These are phyloP conservation scores for Procavia capensis DNA, from an alignment of 2,113 vertebrate genomes.

Conservation along the genomic window DNA sequence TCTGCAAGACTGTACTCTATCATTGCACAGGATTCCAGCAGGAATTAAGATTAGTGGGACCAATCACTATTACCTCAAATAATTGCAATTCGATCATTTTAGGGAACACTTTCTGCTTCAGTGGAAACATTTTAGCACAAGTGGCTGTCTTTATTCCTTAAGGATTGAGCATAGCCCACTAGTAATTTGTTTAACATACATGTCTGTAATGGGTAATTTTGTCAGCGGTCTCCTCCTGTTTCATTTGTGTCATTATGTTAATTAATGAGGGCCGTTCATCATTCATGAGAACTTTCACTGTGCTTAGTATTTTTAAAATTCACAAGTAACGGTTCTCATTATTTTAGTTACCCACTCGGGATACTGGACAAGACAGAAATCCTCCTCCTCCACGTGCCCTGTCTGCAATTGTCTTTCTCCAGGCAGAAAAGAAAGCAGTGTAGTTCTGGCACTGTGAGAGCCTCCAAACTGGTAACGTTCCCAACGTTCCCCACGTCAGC, in stretches of 20 bases:
- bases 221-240: conserved; percentile 53
- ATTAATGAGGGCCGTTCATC: conserved; percentile 61
- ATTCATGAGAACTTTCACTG: background rate
- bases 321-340: conserved; percentile 14
- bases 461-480: no score
- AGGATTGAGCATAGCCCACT: fast-evolving
- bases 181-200: conserved; percentile 41
- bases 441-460: no score
- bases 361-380: background rate
- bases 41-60: background rate
- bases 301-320: conserved; percentile 21
- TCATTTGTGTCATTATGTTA: conserved; percentile 63
- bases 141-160: conserved; percentile 30
- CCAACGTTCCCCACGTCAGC: background rate
- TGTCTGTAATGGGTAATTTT: background rate
- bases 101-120: background rate
- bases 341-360: background rate
- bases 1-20: background rate
- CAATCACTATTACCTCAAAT: background rate
- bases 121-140: background rate
- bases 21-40: background rate
- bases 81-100: background rate
- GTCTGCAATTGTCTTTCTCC: background rate
- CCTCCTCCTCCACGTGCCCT: background rate
- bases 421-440: background rate